Evolutionary conservation across 2,113 vertebrate genomes (phyloP), one percentile per base, ranked within the genome.

Genomic region (Brachirus orientalis): DNA sequence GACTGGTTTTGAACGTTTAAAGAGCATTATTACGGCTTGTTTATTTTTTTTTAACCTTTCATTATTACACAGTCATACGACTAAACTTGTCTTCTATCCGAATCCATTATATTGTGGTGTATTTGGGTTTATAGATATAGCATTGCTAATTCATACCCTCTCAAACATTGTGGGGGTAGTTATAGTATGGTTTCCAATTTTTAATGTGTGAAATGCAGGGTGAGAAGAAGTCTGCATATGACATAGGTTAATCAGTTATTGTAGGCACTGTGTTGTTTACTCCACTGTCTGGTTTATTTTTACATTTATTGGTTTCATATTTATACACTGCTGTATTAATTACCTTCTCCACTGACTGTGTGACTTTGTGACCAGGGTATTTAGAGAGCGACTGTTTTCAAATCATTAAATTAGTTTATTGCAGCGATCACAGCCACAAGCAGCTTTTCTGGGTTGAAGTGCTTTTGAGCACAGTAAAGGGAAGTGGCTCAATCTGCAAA

Each of bases 231-330:
- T 17, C 5, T 6, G 51, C 33, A 10, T 14, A 44, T 45, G 38
- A 13, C 44, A 33, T 35, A 3, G 8, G 28, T 56, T 56, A 28
- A 19, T 53, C 18, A 64, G 16, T 59, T 55, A 48, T 17, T 35
- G 46, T 38, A 45, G 57, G 54, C 67, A 63, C 47, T 71, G 37
- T 54, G n/a, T 45, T 56, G 20, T 78, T 57, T 61, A 58, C 28
- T 40, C 10, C 8, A 44, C 18, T 18, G 8, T 16, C 9, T 35
- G 16, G 11, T 56, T 73, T 36, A 12, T 41, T 63, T 60, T 52
- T 53, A 77, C 38, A 13, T 56, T n/a, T 51, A 46, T 14, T 54
- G 9, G 11, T 46, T 72, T 46, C 8, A 36, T 14, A 17, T 63
- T 72, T 51, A 17, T n/a, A 37, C 47, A 48, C 45, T 52, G 41